Evolutionary conservation across 2,888 invertebrate genomes (phyloP).

Genomic region (Amphipyra tragopoginis): DNA sequence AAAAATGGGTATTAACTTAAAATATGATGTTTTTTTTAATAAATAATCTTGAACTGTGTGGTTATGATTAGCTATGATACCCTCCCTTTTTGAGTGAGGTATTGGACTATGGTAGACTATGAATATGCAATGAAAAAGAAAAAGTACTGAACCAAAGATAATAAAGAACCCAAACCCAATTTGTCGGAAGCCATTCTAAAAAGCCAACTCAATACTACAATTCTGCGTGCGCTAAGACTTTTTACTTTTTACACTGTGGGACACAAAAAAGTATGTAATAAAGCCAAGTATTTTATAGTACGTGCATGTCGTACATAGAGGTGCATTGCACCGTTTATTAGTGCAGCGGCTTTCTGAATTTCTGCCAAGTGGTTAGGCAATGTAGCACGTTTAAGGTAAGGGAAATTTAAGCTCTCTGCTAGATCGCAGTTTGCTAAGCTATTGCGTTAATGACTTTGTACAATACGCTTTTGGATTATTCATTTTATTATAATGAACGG

Average conservation of each 20-base stretch:
- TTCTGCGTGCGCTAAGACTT: conserved; percentile 23
- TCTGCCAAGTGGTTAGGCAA: conserved; percentile 56
- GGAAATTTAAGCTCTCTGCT: conserved; percentile 33
- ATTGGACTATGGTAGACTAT: too few species aligned
- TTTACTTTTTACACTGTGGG: conserved; percentile 16
- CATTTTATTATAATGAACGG: conserved; percentile 3
- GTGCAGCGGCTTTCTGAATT: conserved; percentile 49
- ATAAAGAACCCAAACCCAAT: conserved; percentile 11
- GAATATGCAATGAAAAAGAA: too few species aligned
- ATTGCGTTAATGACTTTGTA: conserved; percentile 33
- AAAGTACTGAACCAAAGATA: neutral
- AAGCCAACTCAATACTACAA: conserved; percentile 14
- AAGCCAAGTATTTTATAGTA: conserved; percentile 55
- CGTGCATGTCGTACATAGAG: conserved; percentile 55
- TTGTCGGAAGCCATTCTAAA: conserved; percentile 11
- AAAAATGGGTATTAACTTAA: neutral
- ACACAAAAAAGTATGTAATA: conserved; percentile 41
- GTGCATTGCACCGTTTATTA: conserved; percentile 55
- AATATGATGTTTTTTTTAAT: too few species aligned
- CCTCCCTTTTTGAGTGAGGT: too few species aligned
- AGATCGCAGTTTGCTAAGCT: conserved; percentile 14
- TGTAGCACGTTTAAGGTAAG: conserved; percentile 45
- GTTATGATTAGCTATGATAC: too few species aligned
- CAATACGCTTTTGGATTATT: conserved; percentile 11
- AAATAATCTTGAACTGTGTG: too few species aligned